These are phyloP conservation scores for Drosophila emarginata DNA, from an alignment of 2,888 invertebrate genomes.

Conservation along the genomic window DNA sequence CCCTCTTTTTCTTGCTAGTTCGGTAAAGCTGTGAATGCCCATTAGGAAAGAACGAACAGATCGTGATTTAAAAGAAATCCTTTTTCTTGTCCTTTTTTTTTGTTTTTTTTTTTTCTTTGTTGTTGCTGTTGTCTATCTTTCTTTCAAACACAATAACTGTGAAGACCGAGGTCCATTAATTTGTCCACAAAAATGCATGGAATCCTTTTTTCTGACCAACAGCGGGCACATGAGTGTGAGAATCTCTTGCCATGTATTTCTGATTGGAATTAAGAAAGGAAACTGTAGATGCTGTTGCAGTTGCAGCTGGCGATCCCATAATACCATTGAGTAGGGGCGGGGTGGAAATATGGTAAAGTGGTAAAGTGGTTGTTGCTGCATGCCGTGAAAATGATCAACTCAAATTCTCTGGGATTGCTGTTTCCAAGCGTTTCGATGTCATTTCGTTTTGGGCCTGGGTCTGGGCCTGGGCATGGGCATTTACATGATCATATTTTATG, in stretches of 20 bases:
- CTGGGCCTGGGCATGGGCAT: slow-evolving; percentile 49
- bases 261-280: slow-evolving; percentile 28
- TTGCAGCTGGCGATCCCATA: not conserved
- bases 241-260: slow-evolving; percentile 35
- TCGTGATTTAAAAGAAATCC: slow-evolving; percentile 38
- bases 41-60: slow-evolving; percentile 45
- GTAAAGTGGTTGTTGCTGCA: not conserved
- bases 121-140: slow-evolving; percentile 21
- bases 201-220: slow-evolving; percentile 53
- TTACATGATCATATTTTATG: slow-evolving; percentile 74
- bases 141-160: slow-evolving; percentile 26
- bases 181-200: slow-evolving; percentile 56
- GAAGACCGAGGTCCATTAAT: slow-evolving; percentile 59
- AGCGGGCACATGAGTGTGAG: slow-evolving; percentile 47
- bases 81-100: slow-evolving; percentile 42
- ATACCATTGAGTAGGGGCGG: not conserved
- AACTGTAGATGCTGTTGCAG: slow-evolving; percentile 12
- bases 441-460: slow-evolving; percentile 21
- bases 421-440: slow-evolving; percentile 26
- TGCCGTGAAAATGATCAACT: slow-evolving; percentile 28
- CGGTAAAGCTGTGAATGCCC: slow-evolving; percentile 46
- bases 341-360: slow-evolving; percentile 1
- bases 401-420: slow-evolving; percentile 21
- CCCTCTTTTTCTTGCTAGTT: too few species aligned
- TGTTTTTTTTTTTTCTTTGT: not conserved